Base-by-base conservation (phyloP, 1,140 invertebrate genomes). In the Thaumatotibia leucotreta region DNA sequence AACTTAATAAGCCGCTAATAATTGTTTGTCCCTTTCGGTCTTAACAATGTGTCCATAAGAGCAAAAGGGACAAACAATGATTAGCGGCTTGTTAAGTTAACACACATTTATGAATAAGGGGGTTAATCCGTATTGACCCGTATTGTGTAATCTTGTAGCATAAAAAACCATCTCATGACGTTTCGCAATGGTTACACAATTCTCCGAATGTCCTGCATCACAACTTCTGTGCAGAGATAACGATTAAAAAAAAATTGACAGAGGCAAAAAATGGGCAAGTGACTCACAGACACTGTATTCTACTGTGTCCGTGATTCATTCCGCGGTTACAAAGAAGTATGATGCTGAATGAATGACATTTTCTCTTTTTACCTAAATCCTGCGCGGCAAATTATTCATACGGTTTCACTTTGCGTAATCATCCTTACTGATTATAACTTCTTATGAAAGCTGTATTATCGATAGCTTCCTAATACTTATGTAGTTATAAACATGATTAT, bases 341-440 rank as follows among this genome's bases (percentile, higher is more conserved):
- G 52, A 58, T 29, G 52, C 24, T 14, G 24, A 6, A 58, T 58
- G 27, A 29, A 54, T 54, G 50, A 22, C 24, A 58, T 23, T 58
- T 58, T 58, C 52, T 27, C 52, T 58, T 58, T 58, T 31, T 58
- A 58, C 52, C 52, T 27, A 27, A 58, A 58, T 58, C 23, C n/a
- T 58, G 52, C 4, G 52, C 8, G 17, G 52, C 24, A 9, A 58
- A 27, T 58, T 58, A 58, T 24, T 58, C 52, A 58, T 27, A 27
- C 23, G 4, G 29, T 58, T 58, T 58, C 27, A 27, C 52, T 29
- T 58, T 58, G 23, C 11, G 52, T 14, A 58, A 58, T 29, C 35
- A 39, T 45, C 39, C 14, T 17, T 45, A n/a, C 17, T n/a, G 39
- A 20, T 45, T 20, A 45, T 45, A 17, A 20, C 17, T 20, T 45